These are phyloP conservation scores for Saccostrea echinata DNA, from an alignment of 1,140 invertebrate genomes.

Conservation along the genomic window DNA sequence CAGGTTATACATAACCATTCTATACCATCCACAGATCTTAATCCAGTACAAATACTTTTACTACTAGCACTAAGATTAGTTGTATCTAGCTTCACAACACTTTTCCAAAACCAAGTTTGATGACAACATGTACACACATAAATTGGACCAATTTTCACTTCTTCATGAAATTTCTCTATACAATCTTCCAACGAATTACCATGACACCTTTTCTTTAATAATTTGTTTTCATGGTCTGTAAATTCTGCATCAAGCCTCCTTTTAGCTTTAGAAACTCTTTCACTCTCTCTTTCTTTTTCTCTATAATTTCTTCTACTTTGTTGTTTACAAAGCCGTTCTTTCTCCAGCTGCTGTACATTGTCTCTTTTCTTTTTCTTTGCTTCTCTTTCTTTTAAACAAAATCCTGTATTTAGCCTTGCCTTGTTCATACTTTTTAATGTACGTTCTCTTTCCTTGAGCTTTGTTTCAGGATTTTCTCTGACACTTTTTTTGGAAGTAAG, in stretches of 20 bases:
- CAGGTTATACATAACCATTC: conserved; percentile 49
- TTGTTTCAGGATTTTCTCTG: conserved; percentile 9
- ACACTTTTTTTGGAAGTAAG: neutral
- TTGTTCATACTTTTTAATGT: conserved; percentile 38
- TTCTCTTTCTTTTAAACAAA: conserved; percentile 27
- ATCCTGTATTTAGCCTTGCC: neutral
- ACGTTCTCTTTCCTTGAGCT: conserved; percentile 24
- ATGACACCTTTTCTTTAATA: conserved; percentile 20
- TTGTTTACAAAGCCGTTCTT: conserved; percentile 15
- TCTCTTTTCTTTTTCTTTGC: conserved; percentile 24
- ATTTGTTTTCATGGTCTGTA: neutral
- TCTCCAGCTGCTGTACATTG: neutral
- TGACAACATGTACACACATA: conserved; percentile 58
- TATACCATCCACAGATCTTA: conserved; percentile 35
- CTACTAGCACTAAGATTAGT: neutral
- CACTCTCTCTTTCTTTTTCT: conserved; percentile 19
- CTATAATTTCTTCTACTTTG: conserved; percentile 37
- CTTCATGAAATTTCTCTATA: conserved; percentile 35
- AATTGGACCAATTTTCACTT: conserved; percentile 38
- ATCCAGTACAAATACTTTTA: conserved; percentile 15
- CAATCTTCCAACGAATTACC: neutral
- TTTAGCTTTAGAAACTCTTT: neutral
- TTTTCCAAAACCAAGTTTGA: conserved; percentile 59
- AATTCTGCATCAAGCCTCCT: conserved; percentile 6
- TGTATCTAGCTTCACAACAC: conserved; percentile 35